These are phyloP conservation scores for Limnothrissa miodon DNA, from an alignment of 2,113 vertebrate species.

Conservation along the genomic window DNA sequence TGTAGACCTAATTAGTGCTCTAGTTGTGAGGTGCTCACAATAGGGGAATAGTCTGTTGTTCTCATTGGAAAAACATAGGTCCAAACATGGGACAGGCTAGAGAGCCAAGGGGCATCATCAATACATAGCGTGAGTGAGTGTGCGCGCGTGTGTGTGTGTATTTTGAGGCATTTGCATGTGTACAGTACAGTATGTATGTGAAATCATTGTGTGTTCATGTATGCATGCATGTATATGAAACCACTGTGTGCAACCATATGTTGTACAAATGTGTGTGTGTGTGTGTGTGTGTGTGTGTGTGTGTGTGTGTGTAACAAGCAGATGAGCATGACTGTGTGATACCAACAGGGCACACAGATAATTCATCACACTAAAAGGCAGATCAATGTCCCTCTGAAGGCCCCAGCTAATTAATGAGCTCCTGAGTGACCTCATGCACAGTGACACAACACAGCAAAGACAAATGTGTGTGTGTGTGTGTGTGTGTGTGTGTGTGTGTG, in stretches of 20 bases:
- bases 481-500: conserved; percentile 7
- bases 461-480: not conserved
- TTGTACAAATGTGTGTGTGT: not conserved
- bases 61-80: not conserved
- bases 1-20: not conserved
- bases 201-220: not conserved
- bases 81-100: not conserved
- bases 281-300: not conserved
- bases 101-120: not conserved
- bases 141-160: not conserved
- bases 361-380: conserved; percentile 43
- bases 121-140: not conserved
- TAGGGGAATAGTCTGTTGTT: not conserved
- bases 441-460: not conserved
- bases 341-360: conserved; percentile 24
- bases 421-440: not conserved
- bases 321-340: conserved; percentile 18
- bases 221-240: not conserved
- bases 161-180: too few relatives aligned
- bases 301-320: conserved; percentile 27
- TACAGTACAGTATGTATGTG: not conserved
- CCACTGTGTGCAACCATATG: too few relatives aligned
- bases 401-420: conserved; percentile 39
- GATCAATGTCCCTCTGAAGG: conserved; percentile 33
- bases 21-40: not conserved